Conservation (phyloP, 2,888 invertebrate species). For the Eurytoma adleriae region DNA sequence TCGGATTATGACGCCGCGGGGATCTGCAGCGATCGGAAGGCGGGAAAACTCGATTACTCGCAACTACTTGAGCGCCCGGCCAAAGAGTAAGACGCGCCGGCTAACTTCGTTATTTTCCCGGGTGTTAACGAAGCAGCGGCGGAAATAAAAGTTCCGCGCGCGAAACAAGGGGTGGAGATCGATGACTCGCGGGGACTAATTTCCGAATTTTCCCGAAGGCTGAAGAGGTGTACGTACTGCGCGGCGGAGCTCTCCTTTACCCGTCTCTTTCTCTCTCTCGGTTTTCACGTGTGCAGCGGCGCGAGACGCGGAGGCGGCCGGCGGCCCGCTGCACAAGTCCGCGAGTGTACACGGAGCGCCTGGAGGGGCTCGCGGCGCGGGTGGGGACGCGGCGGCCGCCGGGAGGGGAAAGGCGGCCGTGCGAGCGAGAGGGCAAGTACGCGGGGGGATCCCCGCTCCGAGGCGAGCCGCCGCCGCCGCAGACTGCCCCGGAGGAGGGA, state of each 20-base stretch:
- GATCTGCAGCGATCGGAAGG: too few species aligned
- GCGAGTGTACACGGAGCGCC: slow-evolving; percentile 42
- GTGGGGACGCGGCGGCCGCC: not conserved
- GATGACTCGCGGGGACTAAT: too few species aligned
- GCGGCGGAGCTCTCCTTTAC: not conserved
- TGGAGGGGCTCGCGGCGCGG: slow-evolving; percentile 39
- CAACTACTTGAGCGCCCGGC: too few species aligned
- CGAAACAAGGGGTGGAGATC: too few species aligned
- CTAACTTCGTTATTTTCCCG: too few species aligned
- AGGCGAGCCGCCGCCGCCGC: slow-evolving; percentile 9
- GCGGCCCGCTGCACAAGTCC: slow-evolving; percentile 36
- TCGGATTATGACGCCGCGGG: too few species aligned
- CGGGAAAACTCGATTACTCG: too few species aligned
- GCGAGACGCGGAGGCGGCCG: slow-evolving; percentile 48
- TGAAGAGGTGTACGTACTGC: too few species aligned
- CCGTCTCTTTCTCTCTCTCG: slow-evolving; percentile 16
- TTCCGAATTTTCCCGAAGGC: too few species aligned
- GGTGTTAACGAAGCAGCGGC: too few species aligned
- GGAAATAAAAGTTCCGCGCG: too few species aligned
- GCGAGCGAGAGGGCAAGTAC: slow-evolving; percentile 3
- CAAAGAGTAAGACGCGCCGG: too few species aligned
- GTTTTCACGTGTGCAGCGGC: slow-evolving; percentile 40
- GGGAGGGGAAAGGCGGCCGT: slow-evolving; percentile 12
- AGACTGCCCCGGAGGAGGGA: slow-evolving; percentile 69
- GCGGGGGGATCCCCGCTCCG: slow-evolving; percentile 23